phyloP scores from a whole-genome alignment of 2,113 vertebrate genomes.

The Oncorhynchus keta region DNA sequence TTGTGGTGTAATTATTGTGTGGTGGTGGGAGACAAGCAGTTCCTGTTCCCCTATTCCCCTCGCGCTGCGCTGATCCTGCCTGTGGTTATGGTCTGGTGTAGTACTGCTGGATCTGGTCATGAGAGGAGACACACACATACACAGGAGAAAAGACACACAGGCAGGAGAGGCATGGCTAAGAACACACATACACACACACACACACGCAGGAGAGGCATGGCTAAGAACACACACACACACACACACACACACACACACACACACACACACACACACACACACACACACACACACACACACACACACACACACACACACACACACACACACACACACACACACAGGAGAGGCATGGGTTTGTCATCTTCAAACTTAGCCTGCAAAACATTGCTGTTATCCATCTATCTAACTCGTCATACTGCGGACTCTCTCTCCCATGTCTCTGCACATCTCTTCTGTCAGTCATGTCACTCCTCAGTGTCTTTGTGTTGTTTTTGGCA shows the following conservation, averaged over 20 bases:
- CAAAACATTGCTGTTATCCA: background rate
- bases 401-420: background rate
- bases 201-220: too few species aligned
- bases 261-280: too few species aligned
- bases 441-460: slow-evolving; percentile 70
- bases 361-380: too few species aligned
- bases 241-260: too few species aligned
- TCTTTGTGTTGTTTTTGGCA: slow-evolving; percentile 90
- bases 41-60: slow-evolving; percentile 85
- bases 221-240: too few species aligned
- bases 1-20: slow-evolving; percentile 95
- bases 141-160: too few species aligned
- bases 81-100: slow-evolving; percentile 90
- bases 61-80: slow-evolving; percentile 85
- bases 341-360: too few species aligned
- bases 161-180: too few species aligned
- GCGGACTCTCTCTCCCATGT: slow-evolving; percentile 12
- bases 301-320: too few species aligned
- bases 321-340: too few species aligned
- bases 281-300: too few species aligned
- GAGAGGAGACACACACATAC: slow-evolving; percentile 42
- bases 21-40: slow-evolving; percentile 86
- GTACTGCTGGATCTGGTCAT: slow-evolving; percentile 69
- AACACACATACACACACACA: too few species aligned
- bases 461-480: slow-evolving; percentile 86